Conservation (phyloP, 2,797 vertebrate species). For the Cyclopterus lumpus region DNA sequence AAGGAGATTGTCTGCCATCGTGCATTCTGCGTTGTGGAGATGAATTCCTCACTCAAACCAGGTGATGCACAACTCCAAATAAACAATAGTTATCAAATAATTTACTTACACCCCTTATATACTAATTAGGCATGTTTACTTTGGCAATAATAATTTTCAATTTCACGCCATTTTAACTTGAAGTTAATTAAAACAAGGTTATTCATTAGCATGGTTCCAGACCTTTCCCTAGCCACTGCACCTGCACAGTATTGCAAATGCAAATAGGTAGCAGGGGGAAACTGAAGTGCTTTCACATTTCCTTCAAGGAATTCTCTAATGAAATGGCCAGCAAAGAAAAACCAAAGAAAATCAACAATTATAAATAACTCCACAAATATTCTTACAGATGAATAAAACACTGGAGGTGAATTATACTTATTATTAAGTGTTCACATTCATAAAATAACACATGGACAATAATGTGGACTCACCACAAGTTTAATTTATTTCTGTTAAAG, state of each 20-base stretch:
- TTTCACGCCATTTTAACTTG: conserved; percentile 89
- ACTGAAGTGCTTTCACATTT: conserved; percentile 63
- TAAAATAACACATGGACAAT: conserved; percentile 1
- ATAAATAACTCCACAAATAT: conserved; percentile 29
- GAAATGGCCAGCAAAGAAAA: conserved; percentile 47
- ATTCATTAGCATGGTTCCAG: conserved; percentile 82
- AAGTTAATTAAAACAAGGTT: conserved; percentile 88
- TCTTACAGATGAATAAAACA: conserved; percentile 33
- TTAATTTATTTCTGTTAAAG: conserved; percentile 30
- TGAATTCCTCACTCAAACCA: conserved; percentile 70
- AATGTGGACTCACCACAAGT: neutral
- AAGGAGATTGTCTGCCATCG: conserved; percentile 44
- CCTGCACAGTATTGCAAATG: conserved; percentile 76
- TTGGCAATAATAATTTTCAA: conserved; percentile 87
- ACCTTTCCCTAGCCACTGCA: conserved; percentile 71
- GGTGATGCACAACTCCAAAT: conserved; percentile 77
- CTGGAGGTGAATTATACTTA: conserved; percentile 22
- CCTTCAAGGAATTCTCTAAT: conserved; percentile 52
- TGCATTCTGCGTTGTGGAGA: conserved; percentile 46
- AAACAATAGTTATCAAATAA: conserved; percentile 85
- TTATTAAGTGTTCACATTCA: conserved; percentile 32
- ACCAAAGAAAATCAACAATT: conserved; percentile 56
- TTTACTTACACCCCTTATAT: conserved; percentile 81
- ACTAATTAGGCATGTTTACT: conserved; percentile 87
- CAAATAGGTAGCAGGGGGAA: conserved; percentile 69